Evolutionary conservation across 1,140 invertebrate species (phyloP).

Genomic region (Drosophila setifemur): DNA sequence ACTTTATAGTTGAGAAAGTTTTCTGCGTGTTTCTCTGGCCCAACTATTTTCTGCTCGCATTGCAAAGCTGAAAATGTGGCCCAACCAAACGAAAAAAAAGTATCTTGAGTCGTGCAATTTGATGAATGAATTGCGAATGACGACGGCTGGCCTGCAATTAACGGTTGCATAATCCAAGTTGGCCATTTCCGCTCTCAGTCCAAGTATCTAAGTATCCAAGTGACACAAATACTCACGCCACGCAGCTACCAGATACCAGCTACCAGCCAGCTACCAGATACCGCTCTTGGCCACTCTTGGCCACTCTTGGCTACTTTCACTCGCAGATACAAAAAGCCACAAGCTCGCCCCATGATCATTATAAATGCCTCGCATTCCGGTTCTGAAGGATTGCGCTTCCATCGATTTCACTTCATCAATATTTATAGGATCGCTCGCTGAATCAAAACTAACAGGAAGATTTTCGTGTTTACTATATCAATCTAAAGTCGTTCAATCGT

Average conservation of each 20-base stretch:
- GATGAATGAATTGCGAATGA: conserved; percentile 32
- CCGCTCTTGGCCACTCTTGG: no score
- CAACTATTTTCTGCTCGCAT: conserved; percentile 17
- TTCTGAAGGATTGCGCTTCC: conserved; percentile 14
- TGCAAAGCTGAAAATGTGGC: conserved; percentile 14
- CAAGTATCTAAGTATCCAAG: neutral
- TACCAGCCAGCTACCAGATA: neutral
- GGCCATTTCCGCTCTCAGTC: conserved; percentile 32
- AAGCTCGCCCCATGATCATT: neutral
- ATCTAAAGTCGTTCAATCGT: no score
- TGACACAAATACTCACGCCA: conserved; percentile 30
- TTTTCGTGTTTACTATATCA: no score
- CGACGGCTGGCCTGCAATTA: conserved; percentile 41
- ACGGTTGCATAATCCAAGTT: conserved; percentile 38
- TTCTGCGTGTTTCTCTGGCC: neutral
- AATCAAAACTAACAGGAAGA: no score
- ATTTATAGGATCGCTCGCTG: neutral
- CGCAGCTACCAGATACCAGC: neutral
- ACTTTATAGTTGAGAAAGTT: conserved; percentile 9
- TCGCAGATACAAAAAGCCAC: neutral
- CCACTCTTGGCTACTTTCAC: conserved; percentile 13
- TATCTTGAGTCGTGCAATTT: conserved; percentile 11
- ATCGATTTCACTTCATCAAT: conserved; percentile 30
- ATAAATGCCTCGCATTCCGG: conserved; percentile 8
- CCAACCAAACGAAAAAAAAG: conserved; percentile 17